These are phyloP conservation scores for Homarus americanus DNA, from an alignment of 1,140 invertebrate genomes.

Conservation along the genomic window DNA sequence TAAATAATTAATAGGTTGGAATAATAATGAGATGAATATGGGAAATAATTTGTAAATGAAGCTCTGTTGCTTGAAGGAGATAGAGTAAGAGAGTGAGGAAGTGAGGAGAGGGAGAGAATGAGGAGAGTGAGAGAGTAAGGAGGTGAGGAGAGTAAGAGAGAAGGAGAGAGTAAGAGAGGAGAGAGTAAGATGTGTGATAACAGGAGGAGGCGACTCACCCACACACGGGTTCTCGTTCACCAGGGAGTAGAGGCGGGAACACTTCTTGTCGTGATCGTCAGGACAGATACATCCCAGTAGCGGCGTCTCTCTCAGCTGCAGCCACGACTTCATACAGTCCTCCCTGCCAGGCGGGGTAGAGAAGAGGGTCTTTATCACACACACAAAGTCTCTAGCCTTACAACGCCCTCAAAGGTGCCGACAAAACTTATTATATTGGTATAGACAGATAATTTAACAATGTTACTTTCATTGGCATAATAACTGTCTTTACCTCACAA, in stretches of 20 bases:
- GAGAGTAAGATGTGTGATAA: too few species aligned
- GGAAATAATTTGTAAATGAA: neutral
- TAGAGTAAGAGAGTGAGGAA: neutral
- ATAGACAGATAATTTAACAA: too few species aligned
- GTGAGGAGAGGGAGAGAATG: neutral
- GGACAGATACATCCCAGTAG: slow-evolving; percentile 73
- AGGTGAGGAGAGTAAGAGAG: too few species aligned
- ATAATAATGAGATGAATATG: too few species aligned
- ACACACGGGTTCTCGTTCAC: slow-evolving; percentile 72
- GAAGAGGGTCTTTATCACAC: too few species aligned
- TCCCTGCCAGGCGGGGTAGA: slow-evolving; percentile 42
- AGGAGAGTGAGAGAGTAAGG: neutral
- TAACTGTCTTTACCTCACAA: too few species aligned
- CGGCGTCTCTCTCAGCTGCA: slow-evolving; percentile 70
- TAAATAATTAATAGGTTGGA: too few species aligned
- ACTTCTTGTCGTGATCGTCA: slow-evolving; percentile 59
- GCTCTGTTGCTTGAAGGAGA: neutral
- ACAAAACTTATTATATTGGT: too few species aligned
- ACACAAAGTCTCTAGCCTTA: too few species aligned
- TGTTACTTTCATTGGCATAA: too few species aligned
- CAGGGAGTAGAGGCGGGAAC: slow-evolving; percentile 61
- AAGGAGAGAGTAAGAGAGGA: neutral
- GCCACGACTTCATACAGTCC: slow-evolving; percentile 68
- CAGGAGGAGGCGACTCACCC: slow-evolving; percentile 41
- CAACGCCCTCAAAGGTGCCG: too few species aligned